phyloP scores from a whole-genome alignment of 1,140 invertebrate species.

The Sminthurinus signatus region DNA sequence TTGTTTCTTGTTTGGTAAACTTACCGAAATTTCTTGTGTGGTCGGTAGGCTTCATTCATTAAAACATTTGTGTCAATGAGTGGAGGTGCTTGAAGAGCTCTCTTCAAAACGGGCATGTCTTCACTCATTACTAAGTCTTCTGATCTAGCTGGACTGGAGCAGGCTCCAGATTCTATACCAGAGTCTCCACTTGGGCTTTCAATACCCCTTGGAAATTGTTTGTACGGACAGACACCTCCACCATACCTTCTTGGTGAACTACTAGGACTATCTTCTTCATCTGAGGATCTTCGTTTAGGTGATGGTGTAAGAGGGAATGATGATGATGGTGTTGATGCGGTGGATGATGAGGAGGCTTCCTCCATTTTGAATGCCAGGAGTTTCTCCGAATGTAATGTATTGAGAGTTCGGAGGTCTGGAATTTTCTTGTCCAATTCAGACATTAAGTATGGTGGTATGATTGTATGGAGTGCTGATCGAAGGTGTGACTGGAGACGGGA shows the following conservation, averaged over 20 bases:
- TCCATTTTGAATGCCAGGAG: constrained; percentile 86
- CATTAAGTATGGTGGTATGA: constrained; percentile 69
- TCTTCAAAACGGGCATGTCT: constrained; percentile 87
- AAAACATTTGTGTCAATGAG: constrained; percentile 78
- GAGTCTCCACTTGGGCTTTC: constrained; percentile 65
- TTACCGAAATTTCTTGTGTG: constrained; percentile 83
- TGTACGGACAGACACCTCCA: constrained; percentile 23
- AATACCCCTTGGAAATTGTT: constrained; percentile 44
- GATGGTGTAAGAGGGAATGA: constrained; percentile 22
- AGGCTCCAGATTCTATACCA: constrained; percentile 86
- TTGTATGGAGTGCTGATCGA: constrained; percentile 33
- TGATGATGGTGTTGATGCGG: constrained; percentile 11
- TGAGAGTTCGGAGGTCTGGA: constrained; percentile 87
- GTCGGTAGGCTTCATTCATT: constrained; percentile 91
- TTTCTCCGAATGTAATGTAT: constrained; percentile 94
- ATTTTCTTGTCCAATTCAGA: constrained; percentile 87
- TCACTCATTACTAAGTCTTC: constrained; percentile 51
- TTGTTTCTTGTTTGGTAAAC: not conserved
- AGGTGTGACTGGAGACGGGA: constrained; percentile 54
- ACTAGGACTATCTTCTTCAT: constrained; percentile 26
- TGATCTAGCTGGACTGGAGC: constrained; percentile 61
- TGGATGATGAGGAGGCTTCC: constrained; percentile 52
- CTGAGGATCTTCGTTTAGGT: constrained; percentile 30
- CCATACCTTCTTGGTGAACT: not conserved
- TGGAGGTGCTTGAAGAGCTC: constrained; percentile 83